Evolutionary conservation across 2,797 vertebrate species (phyloP).

Genomic region (Taenioides sp.): DNA sequence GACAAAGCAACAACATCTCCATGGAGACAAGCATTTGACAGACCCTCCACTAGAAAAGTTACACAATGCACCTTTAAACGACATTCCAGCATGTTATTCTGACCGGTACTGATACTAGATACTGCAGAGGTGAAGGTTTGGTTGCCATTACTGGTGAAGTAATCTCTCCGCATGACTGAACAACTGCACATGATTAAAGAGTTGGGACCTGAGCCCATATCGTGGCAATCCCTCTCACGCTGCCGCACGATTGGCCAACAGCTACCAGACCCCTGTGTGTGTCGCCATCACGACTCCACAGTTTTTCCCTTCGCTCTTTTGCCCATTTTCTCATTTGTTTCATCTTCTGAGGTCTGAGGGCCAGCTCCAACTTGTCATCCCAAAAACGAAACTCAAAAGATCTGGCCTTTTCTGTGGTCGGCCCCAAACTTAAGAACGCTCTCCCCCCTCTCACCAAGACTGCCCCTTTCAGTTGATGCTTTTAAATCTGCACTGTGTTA

Average conservation of each 20-base stretch:
- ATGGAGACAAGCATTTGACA: no score
- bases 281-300: conserved; percentile 46
- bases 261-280: conserved; percentile 55
- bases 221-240: conserved; percentile 57
- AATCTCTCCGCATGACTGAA: conserved; percentile 74
- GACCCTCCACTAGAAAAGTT: no score
- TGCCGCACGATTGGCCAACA: conserved; percentile 55
- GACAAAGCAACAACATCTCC: no score
- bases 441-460: no score
- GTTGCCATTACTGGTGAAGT: conserved; percentile 79
- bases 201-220: conserved; percentile 56
- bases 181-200: conserved; percentile 79
- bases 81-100: no score
- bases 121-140: conserved; percentile 60
- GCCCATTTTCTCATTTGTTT: conserved; percentile 25
- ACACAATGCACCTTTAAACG: no score
- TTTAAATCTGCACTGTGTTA: no score
- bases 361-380: no score
- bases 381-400: no score
- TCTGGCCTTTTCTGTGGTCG: no score
- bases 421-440: no score
- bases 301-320: conserved; percentile 14
- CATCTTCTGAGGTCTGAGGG: conserved; percentile 10
- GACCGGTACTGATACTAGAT: neutral
- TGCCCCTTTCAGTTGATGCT: no score